Conservation (phyloP, 1,140 invertebrate species). For the Melanaphis sacchari region DNA sequence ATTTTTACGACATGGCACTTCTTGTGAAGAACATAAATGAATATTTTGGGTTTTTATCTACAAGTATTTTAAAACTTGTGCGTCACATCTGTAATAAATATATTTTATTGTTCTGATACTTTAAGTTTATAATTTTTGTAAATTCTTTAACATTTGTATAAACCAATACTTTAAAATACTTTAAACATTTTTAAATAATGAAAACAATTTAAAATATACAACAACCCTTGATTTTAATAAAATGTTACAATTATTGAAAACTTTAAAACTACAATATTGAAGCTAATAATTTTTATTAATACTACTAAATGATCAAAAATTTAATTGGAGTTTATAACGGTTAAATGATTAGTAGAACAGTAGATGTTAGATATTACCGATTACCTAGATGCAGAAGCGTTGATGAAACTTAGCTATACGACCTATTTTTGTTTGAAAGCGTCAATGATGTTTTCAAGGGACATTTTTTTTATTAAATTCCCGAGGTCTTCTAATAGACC, state of each 20-base stretch:
- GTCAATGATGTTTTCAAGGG: neutral
- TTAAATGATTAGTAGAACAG: neutral
- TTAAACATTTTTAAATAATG: neutral
- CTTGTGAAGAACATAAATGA: neutral
- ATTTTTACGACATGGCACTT: neutral
- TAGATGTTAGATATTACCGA: neutral
- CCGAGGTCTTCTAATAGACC: slow-evolving; percentile 4
- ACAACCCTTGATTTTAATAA: neutral
- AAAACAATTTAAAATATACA: neutral
- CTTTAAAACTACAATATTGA: neutral
- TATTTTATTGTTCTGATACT: neutral
- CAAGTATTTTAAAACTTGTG: neutral
- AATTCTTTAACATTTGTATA: neutral
- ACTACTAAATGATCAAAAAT: neutral
- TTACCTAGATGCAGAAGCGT: neutral
- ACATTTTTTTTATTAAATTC: slow-evolving; percentile 52
- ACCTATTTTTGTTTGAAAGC: slow-evolving; percentile 24
- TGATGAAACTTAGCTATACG: neutral
- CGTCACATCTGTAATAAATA: neutral
- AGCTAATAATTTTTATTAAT: neutral
- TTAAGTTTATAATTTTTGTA: neutral
- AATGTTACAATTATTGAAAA: neutral
- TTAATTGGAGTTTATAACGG: neutral
- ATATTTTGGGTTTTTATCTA: neutral
- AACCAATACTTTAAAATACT: neutral